Evolutionary conservation across 2,113 vertebrate genomes (phyloP).

Genomic region (Gymnorhina tibicen): DNA sequence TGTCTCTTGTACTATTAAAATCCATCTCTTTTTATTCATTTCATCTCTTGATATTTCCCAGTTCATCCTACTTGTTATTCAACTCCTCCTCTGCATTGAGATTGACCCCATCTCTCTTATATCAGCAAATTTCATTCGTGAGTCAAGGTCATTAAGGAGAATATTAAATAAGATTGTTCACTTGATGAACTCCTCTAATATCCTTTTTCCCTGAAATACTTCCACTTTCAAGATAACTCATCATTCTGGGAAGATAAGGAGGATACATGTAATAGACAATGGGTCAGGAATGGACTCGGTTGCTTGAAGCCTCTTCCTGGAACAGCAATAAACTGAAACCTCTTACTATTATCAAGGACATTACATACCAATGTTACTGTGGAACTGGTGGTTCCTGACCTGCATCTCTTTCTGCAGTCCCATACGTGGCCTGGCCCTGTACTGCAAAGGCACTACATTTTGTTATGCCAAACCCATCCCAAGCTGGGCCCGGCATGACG

Average conservation of each 20-base stretch:
- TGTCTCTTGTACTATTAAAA: conserved; percentile 37
- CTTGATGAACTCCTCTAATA: conserved; percentile 45
- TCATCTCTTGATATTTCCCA: not conserved
- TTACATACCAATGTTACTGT: not conserved
- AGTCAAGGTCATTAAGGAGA: conserved; percentile 45
- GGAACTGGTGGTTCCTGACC: not conserved
- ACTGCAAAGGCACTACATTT: not conserved
- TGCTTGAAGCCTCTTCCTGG: not conserved
- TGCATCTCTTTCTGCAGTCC: not conserved
- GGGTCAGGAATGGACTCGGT: not conserved
- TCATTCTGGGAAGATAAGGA: not conserved
- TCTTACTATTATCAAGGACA: not conserved
- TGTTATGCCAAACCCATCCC: not conserved
- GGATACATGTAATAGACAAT: not conserved
- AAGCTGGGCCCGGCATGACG: not conserved
- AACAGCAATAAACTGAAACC: not conserved
- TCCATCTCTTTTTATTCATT: not conserved
- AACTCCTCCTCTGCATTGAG: not conserved
- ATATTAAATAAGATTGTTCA: conserved; percentile 50
- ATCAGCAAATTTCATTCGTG: not conserved
- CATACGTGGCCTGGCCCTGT: not conserved
- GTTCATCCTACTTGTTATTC: conserved; percentile 26
- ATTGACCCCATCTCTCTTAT: conserved; percentile 30
- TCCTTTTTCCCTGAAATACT: conserved; percentile 26
- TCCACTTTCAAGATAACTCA: conserved; percentile 1